These are phyloP conservation scores for Xerus rutilus DNA, from an alignment of 2,797 vertebrate genomes.

Conservation along the genomic window DNA sequence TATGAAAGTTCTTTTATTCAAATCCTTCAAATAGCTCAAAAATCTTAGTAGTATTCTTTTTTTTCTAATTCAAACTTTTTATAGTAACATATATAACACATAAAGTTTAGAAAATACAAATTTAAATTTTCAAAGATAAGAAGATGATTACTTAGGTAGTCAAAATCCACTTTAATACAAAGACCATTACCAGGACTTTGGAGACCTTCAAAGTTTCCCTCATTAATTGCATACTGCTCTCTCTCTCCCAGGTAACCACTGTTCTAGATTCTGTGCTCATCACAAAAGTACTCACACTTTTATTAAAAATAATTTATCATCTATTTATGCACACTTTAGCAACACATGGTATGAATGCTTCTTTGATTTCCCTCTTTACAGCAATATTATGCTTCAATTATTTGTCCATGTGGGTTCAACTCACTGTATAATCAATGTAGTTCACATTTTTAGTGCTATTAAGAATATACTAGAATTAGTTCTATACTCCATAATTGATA, in stretches of 20 bases:
- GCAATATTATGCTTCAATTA: not conserved
- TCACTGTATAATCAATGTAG: not conserved
- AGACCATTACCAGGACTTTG: not conserved
- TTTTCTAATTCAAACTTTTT: constrained; percentile 4
- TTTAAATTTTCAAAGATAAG: not conserved
- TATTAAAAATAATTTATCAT: not conserved
- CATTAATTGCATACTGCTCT: rapidly evolving
- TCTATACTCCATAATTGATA: not conserved
- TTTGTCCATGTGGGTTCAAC: not conserved
- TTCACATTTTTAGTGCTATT: not conserved
- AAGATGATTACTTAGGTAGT: not conserved
- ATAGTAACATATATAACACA: not conserved
- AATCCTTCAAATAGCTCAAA: not conserved
- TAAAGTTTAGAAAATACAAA: not conserved
- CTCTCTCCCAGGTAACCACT: not conserved
- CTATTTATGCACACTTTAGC: not conserved
- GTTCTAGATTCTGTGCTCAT: not conserved
- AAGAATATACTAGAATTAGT: not conserved
- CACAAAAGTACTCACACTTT: not conserved
- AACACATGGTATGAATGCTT: not conserved
- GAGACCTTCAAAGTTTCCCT: not conserved
- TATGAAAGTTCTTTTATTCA: not conserved
- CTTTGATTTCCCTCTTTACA: constrained; percentile 21
- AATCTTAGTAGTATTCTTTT: not conserved
- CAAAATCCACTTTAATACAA: not conserved